Evolutionary conservation across 2,888 invertebrate genomes (phyloP).

Genomic region (Oscheius myriophilus): DNA sequence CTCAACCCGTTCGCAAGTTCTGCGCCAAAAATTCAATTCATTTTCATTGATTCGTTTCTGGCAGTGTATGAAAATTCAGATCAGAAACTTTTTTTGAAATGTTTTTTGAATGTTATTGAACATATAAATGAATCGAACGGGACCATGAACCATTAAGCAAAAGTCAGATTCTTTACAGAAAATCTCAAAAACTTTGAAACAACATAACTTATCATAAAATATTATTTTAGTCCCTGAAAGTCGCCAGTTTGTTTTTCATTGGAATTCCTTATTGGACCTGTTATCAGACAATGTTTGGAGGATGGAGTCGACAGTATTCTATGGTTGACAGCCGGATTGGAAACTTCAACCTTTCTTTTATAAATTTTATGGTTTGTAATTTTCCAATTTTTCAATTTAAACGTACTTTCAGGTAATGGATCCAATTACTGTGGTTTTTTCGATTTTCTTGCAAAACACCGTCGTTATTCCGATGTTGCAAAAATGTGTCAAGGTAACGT

Average conservation of each 20-base stretch:
- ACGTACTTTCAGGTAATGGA: background rate
- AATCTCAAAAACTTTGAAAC: too few relatives aligned
- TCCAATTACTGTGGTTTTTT: slow-evolving; percentile 1
- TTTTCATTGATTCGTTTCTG: too few relatives aligned
- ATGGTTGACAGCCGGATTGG: background rate
- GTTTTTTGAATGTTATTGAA: too few relatives aligned
- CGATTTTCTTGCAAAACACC: slow-evolving; percentile 8
- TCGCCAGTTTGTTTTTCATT: slow-evolving; percentile 15
- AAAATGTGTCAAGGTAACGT: slow-evolving; percentile 1
- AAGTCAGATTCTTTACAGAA: too few relatives aligned
- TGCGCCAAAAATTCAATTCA: too few relatives aligned
- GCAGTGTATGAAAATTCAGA: too few relatives aligned
- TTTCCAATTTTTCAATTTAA: background rate
- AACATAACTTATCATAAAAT: background rate
- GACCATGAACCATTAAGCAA: too few relatives aligned
- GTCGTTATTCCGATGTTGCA: slow-evolving; percentile 7
- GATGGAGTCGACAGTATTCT: slow-evolving; percentile 1
- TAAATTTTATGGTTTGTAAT: slow-evolving; percentile 2
- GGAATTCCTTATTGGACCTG: slow-evolving; percentile 16
- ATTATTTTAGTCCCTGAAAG: background rate
- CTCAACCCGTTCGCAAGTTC: too few relatives aligned
- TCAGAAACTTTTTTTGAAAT: too few relatives aligned
- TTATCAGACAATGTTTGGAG: slow-evolving; percentile 7
- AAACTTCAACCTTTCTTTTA: background rate
- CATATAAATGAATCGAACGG: too few relatives aligned